Conservation (phyloP, 2,888 invertebrate species). For the Tanaodytes sp. region DNA sequence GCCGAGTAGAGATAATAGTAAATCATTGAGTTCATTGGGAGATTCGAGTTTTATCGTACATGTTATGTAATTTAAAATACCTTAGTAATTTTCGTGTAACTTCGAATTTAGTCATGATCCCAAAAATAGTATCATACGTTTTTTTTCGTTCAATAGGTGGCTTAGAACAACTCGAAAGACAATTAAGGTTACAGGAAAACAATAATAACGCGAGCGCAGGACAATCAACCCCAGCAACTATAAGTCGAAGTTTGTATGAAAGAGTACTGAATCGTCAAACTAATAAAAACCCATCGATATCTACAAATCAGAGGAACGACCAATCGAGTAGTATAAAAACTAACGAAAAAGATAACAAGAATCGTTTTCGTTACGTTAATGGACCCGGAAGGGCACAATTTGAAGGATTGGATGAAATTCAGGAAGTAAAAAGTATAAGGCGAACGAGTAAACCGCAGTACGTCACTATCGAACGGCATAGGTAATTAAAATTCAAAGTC, state of each 20-base stretch:
- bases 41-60: no score
- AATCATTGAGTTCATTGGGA: no score
- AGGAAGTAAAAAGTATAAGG: slow-evolving; percentile 69
- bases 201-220: slow-evolving; percentile 61
- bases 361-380: slow-evolving; percentile 66
- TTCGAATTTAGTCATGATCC: no score
- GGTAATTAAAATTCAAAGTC: no score
- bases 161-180: slow-evolving; percentile 88
- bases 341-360: slow-evolving; percentile 34
- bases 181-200: slow-evolving; percentile 77
- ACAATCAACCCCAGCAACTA: slow-evolving; percentile 77
- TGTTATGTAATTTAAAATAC: no score
- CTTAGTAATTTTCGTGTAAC: no score
- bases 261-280: slow-evolving; percentile 77
- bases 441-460: slow-evolving; percentile 78
- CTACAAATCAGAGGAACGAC: slow-evolving; percentile 66
- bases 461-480: slow-evolving; percentile 81
- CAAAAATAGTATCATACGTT: no score
- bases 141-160: slow-evolving; percentile 78
- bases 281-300: slow-evolving; percentile 55
- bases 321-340: slow-evolving; percentile 35
- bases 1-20: no score
- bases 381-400: slow-evolving; percentile 77
- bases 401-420: slow-evolving; percentile 69
- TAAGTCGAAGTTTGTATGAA: slow-evolving; percentile 85